Percentiles rank a stretch among this genome's conserved stretches.
Evolutionary conservation across 1,140 invertebrate species (phyloP).

Genomic region (Formica exsecta): DNA sequence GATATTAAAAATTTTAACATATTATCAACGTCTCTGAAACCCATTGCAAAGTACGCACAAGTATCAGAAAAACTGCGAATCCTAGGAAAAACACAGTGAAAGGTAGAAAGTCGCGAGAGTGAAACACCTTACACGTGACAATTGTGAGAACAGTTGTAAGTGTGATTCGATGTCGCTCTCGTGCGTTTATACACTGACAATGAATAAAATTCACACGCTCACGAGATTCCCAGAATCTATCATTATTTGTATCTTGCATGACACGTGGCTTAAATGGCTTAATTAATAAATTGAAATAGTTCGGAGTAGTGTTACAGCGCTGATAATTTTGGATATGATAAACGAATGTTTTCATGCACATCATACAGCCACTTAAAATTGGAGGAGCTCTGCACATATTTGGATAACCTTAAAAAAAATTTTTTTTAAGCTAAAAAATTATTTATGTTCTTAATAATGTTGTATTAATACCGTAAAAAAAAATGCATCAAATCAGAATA

Average conservation of each 20-base stretch:
- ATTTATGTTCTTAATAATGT: too few species aligned
- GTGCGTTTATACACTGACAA: not conserved
- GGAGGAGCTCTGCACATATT: too few species aligned
- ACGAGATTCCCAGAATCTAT: constrained; percentile 17
- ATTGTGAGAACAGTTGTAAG: constrained; percentile 28
- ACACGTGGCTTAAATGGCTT: constrained; percentile 30
- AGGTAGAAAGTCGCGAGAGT: constrained; percentile 52
- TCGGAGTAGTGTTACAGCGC: not conserved
- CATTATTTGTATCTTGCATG: constrained; percentile 10
- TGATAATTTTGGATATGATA: too few species aligned
- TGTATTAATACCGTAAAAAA: too few species aligned
- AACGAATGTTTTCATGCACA: too few species aligned
- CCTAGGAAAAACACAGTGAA: constrained; percentile 38
- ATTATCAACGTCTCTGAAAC: not conserved
- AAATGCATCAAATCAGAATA: too few species aligned
- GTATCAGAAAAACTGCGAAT: constrained; percentile 7
- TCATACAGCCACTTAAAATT: too few species aligned
- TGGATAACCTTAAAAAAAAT: too few species aligned
- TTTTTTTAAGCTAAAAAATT: too few species aligned
- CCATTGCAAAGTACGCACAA: not conserved
- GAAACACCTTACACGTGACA: constrained; percentile 35
- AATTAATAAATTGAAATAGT: constrained; percentile 34
- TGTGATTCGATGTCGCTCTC: not conserved
- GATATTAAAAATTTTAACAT: not conserved
- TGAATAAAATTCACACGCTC: constrained; percentile 41